phyloP scores from a whole-genome alignment of 2,797 vertebrate species.

The Apogon hyalosoma region DNA sequence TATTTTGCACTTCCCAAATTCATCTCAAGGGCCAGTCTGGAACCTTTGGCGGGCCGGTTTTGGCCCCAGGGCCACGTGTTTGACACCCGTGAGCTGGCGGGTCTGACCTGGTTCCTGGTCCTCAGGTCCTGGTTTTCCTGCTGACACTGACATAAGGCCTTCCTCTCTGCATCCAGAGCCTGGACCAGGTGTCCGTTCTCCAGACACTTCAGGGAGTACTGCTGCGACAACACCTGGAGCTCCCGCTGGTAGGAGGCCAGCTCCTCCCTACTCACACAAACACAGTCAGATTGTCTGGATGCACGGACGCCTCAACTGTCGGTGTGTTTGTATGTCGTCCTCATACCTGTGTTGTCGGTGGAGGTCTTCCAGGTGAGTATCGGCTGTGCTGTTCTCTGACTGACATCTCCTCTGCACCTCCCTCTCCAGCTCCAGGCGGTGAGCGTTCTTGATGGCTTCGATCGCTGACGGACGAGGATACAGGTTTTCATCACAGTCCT shows the following conservation, averaged over 20 bases:
- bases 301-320: too few relatives aligned
- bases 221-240: constrained; percentile 80
- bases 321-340: too few relatives aligned
- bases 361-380: constrained; percentile 67
- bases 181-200: constrained; percentile 79
- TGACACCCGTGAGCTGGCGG: too few relatives aligned
- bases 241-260: constrained; percentile 77
- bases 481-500: neutral
- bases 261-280: constrained; percentile 74
- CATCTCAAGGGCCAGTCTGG: too few relatives aligned
- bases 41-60: too few relatives aligned
- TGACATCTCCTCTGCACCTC: constrained; percentile 70
- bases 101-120: constrained; percentile 77
- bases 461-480: constrained; percentile 68
- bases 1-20: too few relatives aligned
- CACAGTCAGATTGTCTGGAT: constrained; percentile 3
- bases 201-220: constrained; percentile 82
- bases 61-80: too few relatives aligned
- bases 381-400: constrained; percentile 46
- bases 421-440: constrained; percentile 77
- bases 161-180: constrained; percentile 81
- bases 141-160: constrained; percentile 79
- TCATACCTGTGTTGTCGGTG: constrained; percentile 73
- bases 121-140: constrained; percentile 82
- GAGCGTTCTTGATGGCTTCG: constrained; percentile 76